These are phyloP conservation scores for Rhyacophila brunnea DNA, from an alignment of 1,140 invertebrate species.

Conservation along the genomic window DNA sequence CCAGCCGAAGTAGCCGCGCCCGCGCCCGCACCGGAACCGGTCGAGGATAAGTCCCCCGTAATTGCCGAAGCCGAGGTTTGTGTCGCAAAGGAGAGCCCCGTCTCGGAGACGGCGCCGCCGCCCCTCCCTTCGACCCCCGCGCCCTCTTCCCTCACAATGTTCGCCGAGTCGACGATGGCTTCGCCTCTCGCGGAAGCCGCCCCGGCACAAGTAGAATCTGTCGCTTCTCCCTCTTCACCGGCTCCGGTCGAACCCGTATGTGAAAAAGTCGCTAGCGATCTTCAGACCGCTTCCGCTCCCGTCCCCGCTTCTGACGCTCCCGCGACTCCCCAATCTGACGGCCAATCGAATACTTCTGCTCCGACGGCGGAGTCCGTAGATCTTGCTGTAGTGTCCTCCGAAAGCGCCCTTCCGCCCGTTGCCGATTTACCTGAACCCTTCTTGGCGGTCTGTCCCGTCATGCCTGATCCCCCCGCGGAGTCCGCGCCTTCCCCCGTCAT, in stretches of 20 bases:
- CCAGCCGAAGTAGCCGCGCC: conserved; percentile 41
- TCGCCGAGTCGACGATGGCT: conserved; percentile 55
- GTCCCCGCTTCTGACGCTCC: conserved; percentile 5
- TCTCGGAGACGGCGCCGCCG: conserved; percentile 51
- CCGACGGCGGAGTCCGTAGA: conserved; percentile 11
- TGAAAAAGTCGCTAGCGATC: conserved; percentile 30
- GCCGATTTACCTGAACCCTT: background rate
- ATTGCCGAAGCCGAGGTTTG: conserved; percentile 54
- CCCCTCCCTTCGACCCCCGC: conserved; percentile 53
- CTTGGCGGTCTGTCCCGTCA: background rate
- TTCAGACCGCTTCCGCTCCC: conserved; percentile 6
- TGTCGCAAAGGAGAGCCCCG: conserved; percentile 49
- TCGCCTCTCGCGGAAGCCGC: conserved; percentile 40
- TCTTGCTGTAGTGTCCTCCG: conserved; percentile 35
- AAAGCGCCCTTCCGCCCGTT: too few relatives aligned
- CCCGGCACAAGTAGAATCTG: conserved; percentile 27
- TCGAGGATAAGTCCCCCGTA: conserved; percentile 44
- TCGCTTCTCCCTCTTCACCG: conserved; percentile 34
- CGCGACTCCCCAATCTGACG: background rate
- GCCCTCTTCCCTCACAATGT: conserved; percentile 53
- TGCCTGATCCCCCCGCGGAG: background rate
- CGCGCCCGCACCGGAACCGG: conserved; percentile 42
- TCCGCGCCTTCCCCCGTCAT: background rate
- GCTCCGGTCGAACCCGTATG: conserved; percentile 28
- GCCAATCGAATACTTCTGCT: conserved; percentile 24